phyloP scores from a whole-genome alignment of 2,888 invertebrate species.

The Troides aeacus region DNA sequence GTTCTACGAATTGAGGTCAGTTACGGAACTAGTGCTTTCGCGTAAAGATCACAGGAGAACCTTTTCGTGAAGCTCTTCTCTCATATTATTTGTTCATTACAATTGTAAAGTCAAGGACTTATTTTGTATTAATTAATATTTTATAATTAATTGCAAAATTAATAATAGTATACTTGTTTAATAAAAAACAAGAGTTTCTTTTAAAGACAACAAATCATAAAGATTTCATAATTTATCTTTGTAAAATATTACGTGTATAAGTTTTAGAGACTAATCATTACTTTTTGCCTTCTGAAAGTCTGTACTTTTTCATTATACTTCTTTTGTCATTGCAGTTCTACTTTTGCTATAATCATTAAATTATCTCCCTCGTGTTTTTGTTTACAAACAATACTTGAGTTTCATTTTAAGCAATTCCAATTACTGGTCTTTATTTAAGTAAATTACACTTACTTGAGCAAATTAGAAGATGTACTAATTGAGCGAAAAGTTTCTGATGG shows the following conservation, averaged over 20 bases:
- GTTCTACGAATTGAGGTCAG: no score
- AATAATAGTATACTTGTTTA: no score
- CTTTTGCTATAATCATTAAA: neutral
- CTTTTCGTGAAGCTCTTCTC: no score
- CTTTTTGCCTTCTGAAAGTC: neutral
- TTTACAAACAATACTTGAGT: neutral
- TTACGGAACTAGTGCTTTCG: no score
- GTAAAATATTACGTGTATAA: no score
- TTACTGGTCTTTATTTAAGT: slow-evolving; percentile 14
- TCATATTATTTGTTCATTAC: no score
- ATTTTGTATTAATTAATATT: neutral
- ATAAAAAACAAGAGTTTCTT: no score
- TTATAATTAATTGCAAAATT: neutral
- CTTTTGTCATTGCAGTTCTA: neutral
- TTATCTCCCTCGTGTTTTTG: neutral
- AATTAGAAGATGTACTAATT: slow-evolving; percentile 25
- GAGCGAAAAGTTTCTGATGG: slow-evolving; percentile 19
- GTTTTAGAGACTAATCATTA: no score
- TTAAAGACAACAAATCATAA: no score
- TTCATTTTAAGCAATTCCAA: slow-evolving; percentile 8
- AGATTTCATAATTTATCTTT: no score
- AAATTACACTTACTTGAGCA: slow-evolving; percentile 18
- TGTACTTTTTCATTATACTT: neutral
- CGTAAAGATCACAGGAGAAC: no score
- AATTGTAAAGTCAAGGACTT: neutral